phyloP scores from a whole-genome alignment of 1,140 invertebrate genomes.

The Caenorhabditis brenneri region DNA sequence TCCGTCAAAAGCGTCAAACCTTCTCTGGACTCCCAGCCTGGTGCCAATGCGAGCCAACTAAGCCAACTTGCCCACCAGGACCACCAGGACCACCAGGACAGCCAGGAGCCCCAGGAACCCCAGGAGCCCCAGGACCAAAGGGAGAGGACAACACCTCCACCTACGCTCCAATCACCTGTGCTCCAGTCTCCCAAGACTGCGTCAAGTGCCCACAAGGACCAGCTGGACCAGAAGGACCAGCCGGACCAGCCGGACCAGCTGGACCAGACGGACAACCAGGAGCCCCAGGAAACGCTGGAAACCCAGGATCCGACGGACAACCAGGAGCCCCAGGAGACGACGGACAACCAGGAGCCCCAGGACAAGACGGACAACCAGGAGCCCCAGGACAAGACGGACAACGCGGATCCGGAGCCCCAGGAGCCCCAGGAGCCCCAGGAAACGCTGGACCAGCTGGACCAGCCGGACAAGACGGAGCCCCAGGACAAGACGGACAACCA shows the following conservation, averaged over 20 bases:
- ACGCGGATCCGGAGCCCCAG: conserved; percentile 43
- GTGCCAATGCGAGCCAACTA: conserved; percentile 57
- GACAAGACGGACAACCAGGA: conserved; percentile 48
- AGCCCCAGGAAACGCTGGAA: conserved; percentile 47
- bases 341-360: conserved; percentile 42
- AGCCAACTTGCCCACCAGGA: conserved; percentile 56
- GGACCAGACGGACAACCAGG: conserved; percentile 53
- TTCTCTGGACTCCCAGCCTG: conserved; percentile 48
- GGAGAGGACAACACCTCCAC: conserved; percentile 55
- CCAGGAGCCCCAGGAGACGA: conserved; percentile 39
- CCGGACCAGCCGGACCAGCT: conserved; percentile 49
- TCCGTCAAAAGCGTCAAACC: conserved; percentile 55
- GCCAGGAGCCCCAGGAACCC: conserved; percentile 50
- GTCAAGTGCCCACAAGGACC: conserved; percentile 59
- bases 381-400: conserved; percentile 13
- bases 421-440: conserved; percentile 44
- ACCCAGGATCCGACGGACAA: conserved; percentile 43
- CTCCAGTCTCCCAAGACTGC: conserved; percentile 47
- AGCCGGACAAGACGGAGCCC: conserved; percentile 29
- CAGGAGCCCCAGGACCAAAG: conserved; percentile 54
- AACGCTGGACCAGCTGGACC: conserved; percentile 44
- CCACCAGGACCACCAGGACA: conserved; percentile 59
- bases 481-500: conserved; percentile 39
- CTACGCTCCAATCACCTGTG: conserved; percentile 53
- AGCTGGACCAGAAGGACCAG: conserved; percentile 50